phyloP scores from a whole-genome alignment of 2,888 invertebrate species.

The Mimachlamys varia region DNA sequence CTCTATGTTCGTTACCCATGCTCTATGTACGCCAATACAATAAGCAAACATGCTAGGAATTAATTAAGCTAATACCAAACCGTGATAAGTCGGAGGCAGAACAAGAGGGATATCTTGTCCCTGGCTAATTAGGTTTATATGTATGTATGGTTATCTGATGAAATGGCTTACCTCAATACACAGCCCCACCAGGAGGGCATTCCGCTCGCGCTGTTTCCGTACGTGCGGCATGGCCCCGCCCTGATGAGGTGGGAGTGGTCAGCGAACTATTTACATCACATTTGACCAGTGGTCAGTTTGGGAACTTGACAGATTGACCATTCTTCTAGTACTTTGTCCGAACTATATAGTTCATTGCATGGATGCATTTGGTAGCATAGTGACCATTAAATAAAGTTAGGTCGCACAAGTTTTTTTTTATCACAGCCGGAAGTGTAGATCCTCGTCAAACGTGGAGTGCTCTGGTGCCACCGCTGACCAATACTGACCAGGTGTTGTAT shows the following conservation, averaged over 20 bases:
- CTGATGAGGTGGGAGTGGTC: slow-evolving; percentile 36
- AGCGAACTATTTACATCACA: background rate
- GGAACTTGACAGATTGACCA: background rate
- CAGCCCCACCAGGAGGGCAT: slow-evolving; percentile 26
- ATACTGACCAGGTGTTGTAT: background rate
- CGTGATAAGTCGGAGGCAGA: background rate
- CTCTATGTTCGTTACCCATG: no score
- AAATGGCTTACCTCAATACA: background rate
- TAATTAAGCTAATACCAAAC: no score
- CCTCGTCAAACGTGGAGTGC: background rate
- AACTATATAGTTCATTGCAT: background rate
- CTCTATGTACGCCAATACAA: no score
- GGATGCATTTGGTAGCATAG: background rate
- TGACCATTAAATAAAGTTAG: background rate
- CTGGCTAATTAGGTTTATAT: background rate
- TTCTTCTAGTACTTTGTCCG: background rate
- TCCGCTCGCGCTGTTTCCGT: slow-evolving; percentile 31
- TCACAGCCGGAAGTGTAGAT: slow-evolving; percentile 13
- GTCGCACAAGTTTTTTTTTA: background rate
- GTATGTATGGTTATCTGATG: background rate
- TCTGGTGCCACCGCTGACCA: background rate
- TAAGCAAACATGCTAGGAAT: no score
- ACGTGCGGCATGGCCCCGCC: slow-evolving; percentile 29
- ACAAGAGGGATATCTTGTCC: background rate
- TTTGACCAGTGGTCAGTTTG: background rate